Evolutionary conservation across 2,113 vertebrate species (phyloP), one percentile per base, ranked within the genome.

Genomic region (Neodon shergylaensis): DNA sequence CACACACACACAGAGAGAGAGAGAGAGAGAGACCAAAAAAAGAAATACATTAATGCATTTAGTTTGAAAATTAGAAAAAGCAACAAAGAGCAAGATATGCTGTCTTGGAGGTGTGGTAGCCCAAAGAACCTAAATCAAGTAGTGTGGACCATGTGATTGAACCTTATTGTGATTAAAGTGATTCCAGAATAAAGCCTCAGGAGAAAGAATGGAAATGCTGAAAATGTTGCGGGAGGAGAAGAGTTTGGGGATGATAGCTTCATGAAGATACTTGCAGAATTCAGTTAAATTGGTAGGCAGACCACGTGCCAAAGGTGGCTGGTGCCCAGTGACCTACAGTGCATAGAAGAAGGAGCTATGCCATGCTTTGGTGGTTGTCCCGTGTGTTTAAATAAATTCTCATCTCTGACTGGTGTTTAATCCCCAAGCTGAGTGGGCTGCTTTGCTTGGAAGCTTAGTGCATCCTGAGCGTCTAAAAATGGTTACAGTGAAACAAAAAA

Each of bases 401-500:
- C 7, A 74, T 13, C 39, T 22, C 58, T 39, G 4, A 11, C 58
- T 94, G 91, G 79, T 85, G 24, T 68, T 86, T 94, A 65, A 74
- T 93, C 39, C 54, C 73, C 49, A 42, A 39, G 39, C 92, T 96
- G 76, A 96, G 89, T 74, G 54, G 3, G 61, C 86, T n/a, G 88
- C 90, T 86, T 88, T 28, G 1, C 85, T 97, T 90, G 91, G 88
- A 92, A 96, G 87, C 95, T 93, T 85, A 3, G 0, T 68, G 92
- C 92, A 91, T 97, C 61, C 90, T 77, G 39, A 73, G 82, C 65
- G 66, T 97, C 76, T 5, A 47, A 79, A 97, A 97, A 97, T 93
- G 94, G 84, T 16, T 97, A 78, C 79, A 91, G 33, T 87, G 96
- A 39, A 7, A 88, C 85, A 98, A 97, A 98, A 98, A 97, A 7